Evolutionary conservation across 2,888 invertebrate species (phyloP), one percentile per base, ranked within the genome.

Genomic region (Coenonympha glycerion): DNA sequence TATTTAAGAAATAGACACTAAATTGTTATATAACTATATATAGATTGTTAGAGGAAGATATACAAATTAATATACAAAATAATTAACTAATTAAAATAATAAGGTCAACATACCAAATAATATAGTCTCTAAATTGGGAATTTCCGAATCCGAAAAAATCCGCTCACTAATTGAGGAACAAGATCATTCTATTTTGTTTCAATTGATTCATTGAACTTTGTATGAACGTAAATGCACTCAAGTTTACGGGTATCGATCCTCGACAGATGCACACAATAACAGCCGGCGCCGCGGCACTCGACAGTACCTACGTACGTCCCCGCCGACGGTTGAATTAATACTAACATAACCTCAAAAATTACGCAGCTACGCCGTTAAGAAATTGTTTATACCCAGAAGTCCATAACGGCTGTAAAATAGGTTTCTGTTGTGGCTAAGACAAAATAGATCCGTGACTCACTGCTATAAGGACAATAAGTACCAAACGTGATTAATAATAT

Each of bases 341-440:
- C 86, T 87, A 82, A 77, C 79, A 81, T 85, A 84, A 87, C 86
- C 84, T 86, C 76, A 84, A 85, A 85, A 75, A 55, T 52, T 78
- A 55, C 57, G 57, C 54, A 57, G 59, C 56, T 82, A 81, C 78
- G 79, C 80, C 76, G 61, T 63, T 71, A 73, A 76, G 78, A 78
- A 82, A 80, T 79, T 85, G 82, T 81, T 77, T 82, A 76, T 79
- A 74, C 74, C 28, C 76, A 70, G 77, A 65, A n/a, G n/a, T n/a
- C n/a, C n/a, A n/a, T n/a, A n/a, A 49, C 59, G 52, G 52, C 42
- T 55, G 50, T 56, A 31, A 53, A 77, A 79, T 83, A 73, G 82
- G 82, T 81, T 80, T 76, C 76, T 71, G 69, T 64, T 69, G 68
- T 64, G 71, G 77, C 66, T 53, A 70, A 69, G 72, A 56, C 52